Conservation (phyloP, 2,797 vertebrate species). For the Pteropus rufus region DNA sequence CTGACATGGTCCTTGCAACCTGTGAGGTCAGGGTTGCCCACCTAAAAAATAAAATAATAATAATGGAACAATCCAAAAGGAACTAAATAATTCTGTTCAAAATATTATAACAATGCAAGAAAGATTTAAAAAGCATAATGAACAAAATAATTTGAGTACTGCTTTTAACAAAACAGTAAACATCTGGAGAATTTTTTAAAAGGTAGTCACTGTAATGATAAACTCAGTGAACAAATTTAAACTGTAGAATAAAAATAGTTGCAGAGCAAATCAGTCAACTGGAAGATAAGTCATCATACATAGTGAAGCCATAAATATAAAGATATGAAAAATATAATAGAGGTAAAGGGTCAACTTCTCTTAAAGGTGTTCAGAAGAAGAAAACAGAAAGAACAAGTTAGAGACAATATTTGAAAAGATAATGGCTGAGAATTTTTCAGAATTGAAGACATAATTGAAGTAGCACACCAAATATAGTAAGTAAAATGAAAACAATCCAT, state of each 20-base stretch:
- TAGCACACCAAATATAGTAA: neutral
- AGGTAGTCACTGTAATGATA: neutral
- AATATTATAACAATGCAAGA: neutral
- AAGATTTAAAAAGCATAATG: neutral
- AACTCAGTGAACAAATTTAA: neutral
- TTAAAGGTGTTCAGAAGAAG: neutral
- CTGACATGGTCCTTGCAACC: too few species aligned
- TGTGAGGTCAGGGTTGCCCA: too few species aligned
- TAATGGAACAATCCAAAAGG: neutral
- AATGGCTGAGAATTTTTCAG: neutral
- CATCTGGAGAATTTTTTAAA: neutral
- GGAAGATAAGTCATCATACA: neutral
- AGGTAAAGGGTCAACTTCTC: neutral
- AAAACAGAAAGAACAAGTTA: constrained; percentile 1
- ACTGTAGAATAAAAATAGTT: neutral
- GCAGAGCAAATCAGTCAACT: neutral
- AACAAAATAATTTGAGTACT: neutral
- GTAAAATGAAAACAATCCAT: neutral
- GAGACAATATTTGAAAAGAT: neutral
- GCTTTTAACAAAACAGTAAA: neutral
- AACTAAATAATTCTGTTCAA: neutral
- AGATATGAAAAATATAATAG: neutral
- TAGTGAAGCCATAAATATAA: neutral
- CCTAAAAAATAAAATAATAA: neutral
- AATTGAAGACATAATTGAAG: neutral